Percentiles rank a stretch among this genome's conserved stretches.
phyloP scores from a whole-genome alignment of 2,113 vertebrate species.

The Pantherophis guttatus region DNA sequence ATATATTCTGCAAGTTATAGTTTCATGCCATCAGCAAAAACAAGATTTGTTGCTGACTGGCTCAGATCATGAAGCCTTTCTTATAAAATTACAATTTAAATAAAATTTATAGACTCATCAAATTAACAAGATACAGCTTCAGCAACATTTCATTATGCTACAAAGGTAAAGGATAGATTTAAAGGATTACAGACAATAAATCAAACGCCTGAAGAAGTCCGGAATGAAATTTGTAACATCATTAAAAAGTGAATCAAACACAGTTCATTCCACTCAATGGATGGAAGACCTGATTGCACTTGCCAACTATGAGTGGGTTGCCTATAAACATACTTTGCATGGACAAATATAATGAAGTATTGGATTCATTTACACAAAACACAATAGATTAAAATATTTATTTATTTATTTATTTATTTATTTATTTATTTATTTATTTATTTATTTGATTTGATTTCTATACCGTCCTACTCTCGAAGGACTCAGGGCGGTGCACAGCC shows the following conservation, averaged over 20 bases:
- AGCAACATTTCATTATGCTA: not conserved
- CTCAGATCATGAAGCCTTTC: not conserved
- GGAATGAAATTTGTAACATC: not conserved
- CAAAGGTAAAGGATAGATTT: not conserved
- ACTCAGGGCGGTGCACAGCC: too few relatives aligned
- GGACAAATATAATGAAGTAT: not conserved
- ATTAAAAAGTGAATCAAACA: not conserved
- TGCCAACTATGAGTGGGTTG: not conserved
- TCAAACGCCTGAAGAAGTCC: not conserved
- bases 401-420: too few relatives aligned
- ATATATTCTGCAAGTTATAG: not conserved
- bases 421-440: not conserved
- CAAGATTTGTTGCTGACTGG: not conserved
- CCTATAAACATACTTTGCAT: not conserved
- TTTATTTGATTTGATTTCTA: too few relatives aligned
- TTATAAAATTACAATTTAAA: not conserved
- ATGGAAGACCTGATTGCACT: not conserved
- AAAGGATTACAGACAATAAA: not conserved
- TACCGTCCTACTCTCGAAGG: too few relatives aligned
- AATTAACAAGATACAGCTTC: not conserved
- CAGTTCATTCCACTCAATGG: not conserved
- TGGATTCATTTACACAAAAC: not conserved
- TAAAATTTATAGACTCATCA: not conserved
- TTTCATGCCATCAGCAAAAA: not conserved
- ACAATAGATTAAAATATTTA: not conserved